Evolutionary conservation across 2,797 vertebrate species (phyloP), one percentile per base, ranked within the genome.

Genomic region (Peromyscus eremicus): DNA sequence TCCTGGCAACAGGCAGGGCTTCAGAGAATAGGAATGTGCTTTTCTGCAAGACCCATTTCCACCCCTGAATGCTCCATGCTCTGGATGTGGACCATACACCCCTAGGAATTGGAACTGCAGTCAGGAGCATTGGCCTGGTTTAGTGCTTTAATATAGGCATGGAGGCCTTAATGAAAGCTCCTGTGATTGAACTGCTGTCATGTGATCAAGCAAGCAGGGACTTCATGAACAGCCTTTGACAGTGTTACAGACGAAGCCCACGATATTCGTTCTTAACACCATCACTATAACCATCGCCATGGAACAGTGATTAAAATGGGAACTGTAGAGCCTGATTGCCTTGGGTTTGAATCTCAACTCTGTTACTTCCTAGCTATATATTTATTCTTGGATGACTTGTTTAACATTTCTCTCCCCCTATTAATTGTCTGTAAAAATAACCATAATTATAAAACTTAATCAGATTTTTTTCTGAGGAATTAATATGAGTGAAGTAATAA

Each of bases 41-140:
- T 97, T 97, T 97, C 97, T 97, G 97, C 97, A 97, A 97, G 97
- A 97, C 97, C 96, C 97, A 97, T 32, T 97, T 98, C 97, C 95
- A 97, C 25, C 55, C 96, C 92, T 97, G 95, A 97, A 89, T 95
- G 96, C 97, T 96, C 95, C 96, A 79, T 64, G 92, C 40, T 73
- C 96, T 97, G 94, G 64, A 94, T 96, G 73, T 52, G 43, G 92
- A 91, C 83, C 43, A 52, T 29, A 91, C 66, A 70, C 96, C 92
- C 94, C 86, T 82, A 96, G 96, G 96, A 94, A 94, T 12, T 82
- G 11, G 8, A 95, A 90, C 49, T 77, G 60, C 43, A 90, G 70
- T 95, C n/a, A 92, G 76, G 52, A 94, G 80, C 89, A 76, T 5
- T 90, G 96, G 91, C 96, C 96, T 96, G 94, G 89, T 97, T 97